Base-by-base conservation (phyloP, 2,888 invertebrate genomes). In the Chalcosyrphus nemorum region DNA sequence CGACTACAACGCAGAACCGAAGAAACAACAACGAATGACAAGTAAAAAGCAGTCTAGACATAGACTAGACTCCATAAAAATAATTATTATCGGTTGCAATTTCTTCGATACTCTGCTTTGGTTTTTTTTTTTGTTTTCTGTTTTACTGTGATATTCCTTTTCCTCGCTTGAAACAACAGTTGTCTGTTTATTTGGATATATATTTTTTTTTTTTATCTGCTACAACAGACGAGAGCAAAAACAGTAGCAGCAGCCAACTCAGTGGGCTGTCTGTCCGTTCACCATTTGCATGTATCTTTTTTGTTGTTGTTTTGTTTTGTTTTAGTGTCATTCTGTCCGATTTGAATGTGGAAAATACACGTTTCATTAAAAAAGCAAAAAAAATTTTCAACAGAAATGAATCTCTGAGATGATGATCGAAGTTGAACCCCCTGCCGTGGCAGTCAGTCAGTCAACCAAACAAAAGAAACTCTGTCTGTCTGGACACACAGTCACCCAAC, bases 31-130 rank as follows among this genome's bases (percentile, higher is more conserved):
- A 35, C 86, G 84, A 81, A 86, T 88, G 86, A 86, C 88, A 86
- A 81, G 86, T 86, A 87, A 89, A 90, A 90, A 91, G 90, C 88
- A 87, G 91, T 91, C 91, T 91, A 90, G 90, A 90, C 90, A 89
- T 87, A 90, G 90, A 90, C 90, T 91, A 90, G 90, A 90, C 90
- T 91, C 90, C 90, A 90, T 90, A 90, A 90, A 90, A 91, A 90
- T 90, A 90, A 90, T 90, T 90, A 90, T 90, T 90, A 90, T 90
- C 90, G 91, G 91, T 87, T 90, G 90, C 90, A 90, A 90, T 91
- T 90, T 90, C 91, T 90, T 89, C 87, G 84, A 80, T 89, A 87
- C 88, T 86, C 87, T 63, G 81, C 43, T 71, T 63, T 27, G 61
- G 32, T 54, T 74, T 41, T 77, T 50, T 35, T 11, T 24, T 15